Conservation (phyloP, 2,113 vertebrate species). For the Cyphomyrus plagiostoma region DNA sequence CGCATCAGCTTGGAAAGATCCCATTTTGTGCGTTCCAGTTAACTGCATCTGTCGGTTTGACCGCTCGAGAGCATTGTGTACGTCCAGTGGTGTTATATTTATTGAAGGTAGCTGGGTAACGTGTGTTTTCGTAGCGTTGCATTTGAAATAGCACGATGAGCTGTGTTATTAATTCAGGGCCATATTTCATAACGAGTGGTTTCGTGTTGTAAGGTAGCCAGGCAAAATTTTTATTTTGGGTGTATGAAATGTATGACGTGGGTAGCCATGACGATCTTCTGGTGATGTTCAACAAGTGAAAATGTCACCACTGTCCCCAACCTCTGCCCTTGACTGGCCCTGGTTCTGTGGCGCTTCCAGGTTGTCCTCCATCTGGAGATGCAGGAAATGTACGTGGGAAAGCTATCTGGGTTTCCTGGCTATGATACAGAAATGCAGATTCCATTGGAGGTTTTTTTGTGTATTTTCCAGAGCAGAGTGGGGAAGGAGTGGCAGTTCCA, state of each 20-base stretch:
- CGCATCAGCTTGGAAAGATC: not conserved
- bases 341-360: not conserved
- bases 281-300: not conserved
- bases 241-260: not conserved
- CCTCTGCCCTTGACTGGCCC: not conserved
- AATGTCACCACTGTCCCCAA: not conserved
- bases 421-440: not conserved
- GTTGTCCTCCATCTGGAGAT: not conserved
- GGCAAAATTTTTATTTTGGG: constrained; percentile 5
- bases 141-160: constrained; percentile 26
- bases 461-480: not conserved
- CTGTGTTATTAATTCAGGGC: constrained; percentile 18
- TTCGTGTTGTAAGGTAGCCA: not conserved
- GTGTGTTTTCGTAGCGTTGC: not conserved
- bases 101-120: constrained; percentile 2
- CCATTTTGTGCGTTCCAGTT: not conserved
- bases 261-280: not conserved
- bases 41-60: not conserved
- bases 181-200: not conserved
- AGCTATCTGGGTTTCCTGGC: not conserved
- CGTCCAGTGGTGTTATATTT: not conserved
- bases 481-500: not conserved
- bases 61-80: not conserved
- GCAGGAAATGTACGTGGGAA: not conserved
- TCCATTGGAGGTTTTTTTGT: not conserved